Conservation (phyloP, 2,888 invertebrate genomes). For the Cerastis rubricosa region DNA sequence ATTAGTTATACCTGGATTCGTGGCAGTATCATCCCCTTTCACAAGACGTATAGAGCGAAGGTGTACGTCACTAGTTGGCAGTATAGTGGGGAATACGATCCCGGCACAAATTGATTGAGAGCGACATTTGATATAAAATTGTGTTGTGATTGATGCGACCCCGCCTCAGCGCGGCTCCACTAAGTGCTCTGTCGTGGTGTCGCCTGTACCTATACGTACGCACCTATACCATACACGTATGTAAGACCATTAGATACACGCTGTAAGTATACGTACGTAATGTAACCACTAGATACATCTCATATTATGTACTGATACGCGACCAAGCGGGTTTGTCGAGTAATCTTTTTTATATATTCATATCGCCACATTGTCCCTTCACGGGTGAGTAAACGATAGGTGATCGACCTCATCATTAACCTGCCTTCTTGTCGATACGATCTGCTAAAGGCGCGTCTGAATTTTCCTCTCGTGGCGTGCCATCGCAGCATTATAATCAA, state of each 20-base stretch:
- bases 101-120: constrained; percentile 90
- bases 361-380: constrained; percentile 59
- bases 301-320: constrained; percentile 42
- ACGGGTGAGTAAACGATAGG: constrained; percentile 62
- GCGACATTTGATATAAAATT: constrained; percentile 91
- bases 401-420: constrained; percentile 67
- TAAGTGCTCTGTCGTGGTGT: constrained; percentile 89
- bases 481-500: constrained; percentile 63
- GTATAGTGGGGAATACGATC: constrained; percentile 87
- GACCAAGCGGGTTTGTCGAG: constrained; percentile 41
- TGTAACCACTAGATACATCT: constrained; percentile 51
- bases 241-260: constrained; percentile 73
- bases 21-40: constrained; percentile 63
- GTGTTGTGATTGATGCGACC: constrained; percentile 90
- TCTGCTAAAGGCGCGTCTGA: constrained; percentile 55
- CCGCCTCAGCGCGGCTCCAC: constrained; percentile 83
- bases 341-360: constrained; percentile 61
- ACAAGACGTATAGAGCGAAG: constrained; percentile 70
- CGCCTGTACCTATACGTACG: constrained; percentile 74
- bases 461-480: constrained; percentile 60
- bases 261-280: constrained; percentile 57
- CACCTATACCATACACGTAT: constrained; percentile 68
- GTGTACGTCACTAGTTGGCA: constrained; percentile 75
- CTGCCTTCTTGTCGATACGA: constrained; percentile 62
- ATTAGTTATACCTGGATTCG: constrained; percentile 60